Percentiles rank a stretch among this genome's conserved stretches.
Evolutionary conservation across 1,140 invertebrate genomes (phyloP).

Genomic region (Drosophila lini): DNA sequence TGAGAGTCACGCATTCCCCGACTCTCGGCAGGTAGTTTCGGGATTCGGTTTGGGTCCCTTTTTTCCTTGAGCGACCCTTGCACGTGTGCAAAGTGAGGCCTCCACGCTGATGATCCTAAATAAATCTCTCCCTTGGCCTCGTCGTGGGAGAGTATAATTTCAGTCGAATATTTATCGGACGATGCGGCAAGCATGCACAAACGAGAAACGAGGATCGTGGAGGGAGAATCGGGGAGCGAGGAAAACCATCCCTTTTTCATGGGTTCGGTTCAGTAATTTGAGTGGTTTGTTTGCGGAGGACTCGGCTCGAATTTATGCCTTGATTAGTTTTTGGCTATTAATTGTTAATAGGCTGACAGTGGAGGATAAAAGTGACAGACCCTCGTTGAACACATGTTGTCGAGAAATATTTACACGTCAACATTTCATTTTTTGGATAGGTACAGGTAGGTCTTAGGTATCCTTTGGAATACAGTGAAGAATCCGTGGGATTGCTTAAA

Average conservation of each 20-base stretch:
- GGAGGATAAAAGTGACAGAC: slow-evolving; percentile 55
- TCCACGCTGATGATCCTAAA: slow-evolving; percentile 35
- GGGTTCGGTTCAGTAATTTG: slow-evolving; percentile 45
- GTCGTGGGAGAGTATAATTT: slow-evolving; percentile 69
- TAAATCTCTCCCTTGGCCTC: slow-evolving; percentile 51
- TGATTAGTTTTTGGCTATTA: slow-evolving; percentile 68
- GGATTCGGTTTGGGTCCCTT: slow-evolving; percentile 10
- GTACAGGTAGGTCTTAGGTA: slow-evolving; percentile 25
- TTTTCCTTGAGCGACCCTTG: slow-evolving; percentile 35
- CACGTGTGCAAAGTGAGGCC: slow-evolving; percentile 57
- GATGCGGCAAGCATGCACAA: slow-evolving; percentile 53
- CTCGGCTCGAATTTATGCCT: slow-evolving; percentile 56
- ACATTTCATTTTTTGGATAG: slow-evolving; percentile 45
- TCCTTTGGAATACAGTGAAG: slow-evolving; percentile 24
- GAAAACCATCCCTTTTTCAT: slow-evolving; percentile 35
- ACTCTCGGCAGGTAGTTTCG: slow-evolving; percentile 48
- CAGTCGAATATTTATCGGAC: slow-evolving; percentile 57
- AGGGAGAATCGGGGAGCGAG: not conserved
- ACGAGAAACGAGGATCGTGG: slow-evolving; percentile 4
- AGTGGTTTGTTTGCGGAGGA: slow-evolving; percentile 54
- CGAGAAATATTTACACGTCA: slow-evolving; percentile 53
- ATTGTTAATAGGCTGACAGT: slow-evolving; percentile 67
- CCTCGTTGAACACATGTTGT: slow-evolving; percentile 81
- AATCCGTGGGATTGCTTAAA: not conserved
- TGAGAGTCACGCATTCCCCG: slow-evolving; percentile 58